Evolutionary conservation across 2,888 invertebrate species (phyloP).

Genomic region (Eupeodes luniger): DNA sequence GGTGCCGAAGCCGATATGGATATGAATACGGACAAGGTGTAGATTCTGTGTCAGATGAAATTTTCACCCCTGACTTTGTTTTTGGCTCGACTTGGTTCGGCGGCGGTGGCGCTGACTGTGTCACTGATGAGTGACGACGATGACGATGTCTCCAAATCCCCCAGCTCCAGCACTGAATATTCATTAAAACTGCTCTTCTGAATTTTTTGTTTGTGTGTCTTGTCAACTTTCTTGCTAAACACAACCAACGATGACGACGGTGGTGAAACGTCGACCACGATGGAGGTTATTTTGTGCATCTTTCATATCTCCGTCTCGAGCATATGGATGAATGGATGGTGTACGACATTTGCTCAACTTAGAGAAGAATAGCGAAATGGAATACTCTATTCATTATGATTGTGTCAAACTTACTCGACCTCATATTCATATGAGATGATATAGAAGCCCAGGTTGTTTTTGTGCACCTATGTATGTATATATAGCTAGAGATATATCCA

Average conservation of each 20-base stretch:
- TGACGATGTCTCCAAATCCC: conserved; percentile 12
- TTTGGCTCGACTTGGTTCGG: not conserved
- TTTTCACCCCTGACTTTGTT: conserved; percentile 49
- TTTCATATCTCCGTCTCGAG: not conserved
- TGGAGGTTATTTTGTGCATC: conserved; percentile 9
- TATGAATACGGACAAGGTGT: conserved; percentile 28
- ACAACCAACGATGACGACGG: too few species aligned
- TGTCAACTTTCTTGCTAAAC: not conserved
- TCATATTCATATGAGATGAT: conserved; percentile 17
- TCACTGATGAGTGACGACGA: not conserved
- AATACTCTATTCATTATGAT: conserved; percentile 23
- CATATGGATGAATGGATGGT: conserved; percentile 26
- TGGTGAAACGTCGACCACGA: not conserved
- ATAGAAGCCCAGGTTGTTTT: not conserved
- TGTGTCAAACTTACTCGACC: conserved; percentile 55
- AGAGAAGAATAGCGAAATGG: conserved; percentile 25
- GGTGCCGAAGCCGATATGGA: too few species aligned
- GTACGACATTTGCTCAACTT: conserved; percentile 37
- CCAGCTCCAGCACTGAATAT: conserved; percentile 38
- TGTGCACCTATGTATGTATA: not conserved
- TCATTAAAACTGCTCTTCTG: conserved; percentile 67
- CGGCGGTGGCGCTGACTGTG: not conserved
- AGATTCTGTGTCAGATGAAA: conserved; percentile 39
- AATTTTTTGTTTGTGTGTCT: conserved; percentile 32
- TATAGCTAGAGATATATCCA: too few species aligned